Evolutionary conservation across 2,888 invertebrate genomes (phyloP), one percentile per base, ranked within the genome.

Genomic region (Agrotis exclamationis): DNA sequence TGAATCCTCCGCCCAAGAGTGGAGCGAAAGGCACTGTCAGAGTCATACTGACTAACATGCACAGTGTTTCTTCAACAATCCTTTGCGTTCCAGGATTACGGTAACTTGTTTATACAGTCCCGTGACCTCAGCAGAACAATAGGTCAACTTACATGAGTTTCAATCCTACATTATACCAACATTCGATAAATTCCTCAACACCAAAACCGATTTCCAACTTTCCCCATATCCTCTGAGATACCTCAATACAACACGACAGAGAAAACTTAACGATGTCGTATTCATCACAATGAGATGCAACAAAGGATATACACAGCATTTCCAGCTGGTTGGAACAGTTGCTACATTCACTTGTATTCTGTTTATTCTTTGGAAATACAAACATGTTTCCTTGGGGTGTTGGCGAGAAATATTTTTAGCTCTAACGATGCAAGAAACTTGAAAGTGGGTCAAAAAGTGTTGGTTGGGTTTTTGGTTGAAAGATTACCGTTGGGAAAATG

Each of bases 221-320:
- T 11, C 48, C 20, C 16, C 22, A 16, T 44, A 28, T 22, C 28
- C 18, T 50, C 48, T 0, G 51, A 63, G 51, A 69, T 58, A 39
- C 33, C 11, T 51, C 16, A 57, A 53, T 62, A 24, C 47, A 20
- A 33, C 44, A 22, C n/a, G 9, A 54, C 48, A 66, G 51, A 65
- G 47, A 47, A 63, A 53, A 57, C 53, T 44, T 54, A 62, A 64
- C 48, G 62, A 53, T 16, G 20, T 39, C 14, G 45, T 45, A 24
- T 63, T 62, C 48, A 68, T 80, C 70, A 68, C 68, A 79, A 79
- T 70, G 62, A 56, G 39, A 44, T 66, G 65, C 68, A 50, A 79
- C 73, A 82, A 79, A 71, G 68, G 66, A 70, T 53, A 47, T 48
- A 71, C 48, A 51, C 78, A 71, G 47, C 22, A 50, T 45, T 71